Percentiles rank a stretch among this genome's conserved stretches.
Evolutionary conservation across 2,113 vertebrate species (phyloP).

Genomic region (Dasyprocta punctata): DNA sequence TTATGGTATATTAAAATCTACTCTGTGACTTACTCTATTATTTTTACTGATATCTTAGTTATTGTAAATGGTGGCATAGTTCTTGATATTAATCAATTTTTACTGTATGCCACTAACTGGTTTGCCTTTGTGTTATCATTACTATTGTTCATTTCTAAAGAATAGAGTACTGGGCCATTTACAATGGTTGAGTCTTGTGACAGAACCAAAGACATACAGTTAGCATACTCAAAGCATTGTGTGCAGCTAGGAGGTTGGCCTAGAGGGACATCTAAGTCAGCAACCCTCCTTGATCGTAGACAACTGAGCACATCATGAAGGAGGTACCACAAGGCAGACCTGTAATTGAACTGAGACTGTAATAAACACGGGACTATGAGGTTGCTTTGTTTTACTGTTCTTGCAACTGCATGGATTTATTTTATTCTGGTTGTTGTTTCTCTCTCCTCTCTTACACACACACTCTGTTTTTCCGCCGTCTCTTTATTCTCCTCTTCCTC

Average conservation of each 20-base stretch:
- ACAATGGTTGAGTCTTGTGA: not conserved
- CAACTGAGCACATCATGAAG: not conserved
- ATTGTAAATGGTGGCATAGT: not conserved
- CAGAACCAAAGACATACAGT: not conserved
- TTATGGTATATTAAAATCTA: not conserved
- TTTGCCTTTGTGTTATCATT: not conserved
- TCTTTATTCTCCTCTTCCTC: not conserved
- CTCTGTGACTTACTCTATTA: not conserved
- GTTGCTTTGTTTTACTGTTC: not conserved
- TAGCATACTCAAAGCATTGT: not conserved
- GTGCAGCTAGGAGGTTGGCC: not conserved
- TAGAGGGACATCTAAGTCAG: not conserved
- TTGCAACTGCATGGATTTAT: not conserved
- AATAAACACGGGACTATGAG: not conserved
- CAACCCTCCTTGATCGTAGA: not conserved
- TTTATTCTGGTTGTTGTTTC: not conserved
- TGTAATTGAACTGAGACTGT: not conserved
- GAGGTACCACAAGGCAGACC: not conserved
- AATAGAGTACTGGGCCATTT: not conserved
- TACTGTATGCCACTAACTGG: not conserved
- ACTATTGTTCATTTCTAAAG: not conserved
- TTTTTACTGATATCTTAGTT: not conserved
- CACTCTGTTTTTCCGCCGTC: rapidly evolving
- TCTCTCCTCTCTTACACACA: not conserved
- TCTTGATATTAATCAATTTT: not conserved